Percentiles rank a stretch among this genome's conserved stretches.
Conservation (phyloP, 2,888 invertebrate species). For the Drosophila macrospina region DNA sequence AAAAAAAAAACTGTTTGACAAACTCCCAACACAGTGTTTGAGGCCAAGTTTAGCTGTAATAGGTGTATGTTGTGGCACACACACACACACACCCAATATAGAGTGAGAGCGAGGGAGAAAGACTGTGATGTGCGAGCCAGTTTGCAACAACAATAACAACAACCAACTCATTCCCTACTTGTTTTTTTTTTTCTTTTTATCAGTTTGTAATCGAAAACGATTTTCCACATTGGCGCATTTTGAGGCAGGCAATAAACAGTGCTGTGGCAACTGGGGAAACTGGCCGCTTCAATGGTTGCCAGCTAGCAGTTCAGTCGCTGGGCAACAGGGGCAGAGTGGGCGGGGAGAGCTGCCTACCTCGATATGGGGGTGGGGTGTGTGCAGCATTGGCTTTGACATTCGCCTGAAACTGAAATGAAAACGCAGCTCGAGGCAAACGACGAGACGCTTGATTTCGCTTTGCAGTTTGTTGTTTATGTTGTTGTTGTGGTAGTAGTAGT, state of each 20-base stretch:
- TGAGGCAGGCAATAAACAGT: background rate
- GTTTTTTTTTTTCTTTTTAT: constrained; percentile 30
- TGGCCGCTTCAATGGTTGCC: constrained; percentile 43
- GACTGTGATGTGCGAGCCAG: background rate
- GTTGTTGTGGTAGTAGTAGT: background rate
- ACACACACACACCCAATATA: background rate
- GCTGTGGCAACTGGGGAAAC: constrained; percentile 1
- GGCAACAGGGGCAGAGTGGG: background rate
- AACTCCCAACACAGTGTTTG: background rate
- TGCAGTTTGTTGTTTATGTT: constrained; percentile 6
- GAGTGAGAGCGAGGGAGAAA: background rate
- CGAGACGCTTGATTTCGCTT: constrained; percentile 37
- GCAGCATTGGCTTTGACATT: constrained; percentile 61
- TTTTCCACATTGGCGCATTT: constrained; percentile 70
- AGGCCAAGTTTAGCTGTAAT: background rate
- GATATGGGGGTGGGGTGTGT: constrained; percentile 24
- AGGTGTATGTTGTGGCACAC: constrained; percentile 8
- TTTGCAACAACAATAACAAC: background rate
- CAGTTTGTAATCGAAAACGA: constrained; percentile 61
- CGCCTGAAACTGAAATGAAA: constrained; percentile 56
- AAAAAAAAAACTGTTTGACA: background rate
- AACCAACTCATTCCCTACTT: background rate
- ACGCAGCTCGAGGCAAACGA: constrained; percentile 25
- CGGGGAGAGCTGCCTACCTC: background rate
- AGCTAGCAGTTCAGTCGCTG: background rate